Base-by-base conservation (phyloP, 2,797 vertebrate genomes). In the Spondyliosoma cantharus region DNA sequence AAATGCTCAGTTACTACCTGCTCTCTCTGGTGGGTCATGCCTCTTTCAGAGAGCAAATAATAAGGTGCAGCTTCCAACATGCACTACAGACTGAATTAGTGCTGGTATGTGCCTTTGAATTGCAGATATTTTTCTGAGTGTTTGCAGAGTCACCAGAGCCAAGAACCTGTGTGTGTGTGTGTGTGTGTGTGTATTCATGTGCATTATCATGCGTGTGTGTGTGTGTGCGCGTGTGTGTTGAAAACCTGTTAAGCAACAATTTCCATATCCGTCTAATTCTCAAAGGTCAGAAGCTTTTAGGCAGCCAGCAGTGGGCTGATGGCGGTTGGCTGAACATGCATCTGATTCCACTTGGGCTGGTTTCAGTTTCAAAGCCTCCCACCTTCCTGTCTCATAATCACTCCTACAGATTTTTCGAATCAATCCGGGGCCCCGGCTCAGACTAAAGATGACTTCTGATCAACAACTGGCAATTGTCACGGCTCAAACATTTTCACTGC, bases 281-380 rank as follows among this genome's bases (percentile, higher is more conserved):
- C 86, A 92, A 94, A 94, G 92, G 92, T 93, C 90, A 92, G 72
- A 85, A 64, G 85, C 80, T 89, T 83, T 86, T 76, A 83, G 76
- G 84, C 87, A 90, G 90, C 78, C 80, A 78, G 88, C 78, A 80
- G 91, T 90, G 82, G 93, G 90, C 85, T 64, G 89, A 89, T 71
- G 89, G 88, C 79, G 46, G 92, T 92, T 90, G 88, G 90, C 90
- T 93, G 85, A 80, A 84, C 84, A 82, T 83, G 88, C 91, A 90
- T 92, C 83, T 90, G 89, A 92, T 89, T 92, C 90, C 92, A 90
- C 88, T 88, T 87, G 89, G 89, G 89, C 82, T 84, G 84, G 90
- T 94, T 94, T 94, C 93, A 86, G 88, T 94, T 93, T 93, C 93
- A 89, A 78, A 86, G 88, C 91, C 92, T 92, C 93, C 92, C 91